Evolutionary conservation across 2,113 vertebrate genomes (phyloP), one percentile per base, ranked within the genome.

Genomic region (Reinhardtius hippoglossoides): DNA sequence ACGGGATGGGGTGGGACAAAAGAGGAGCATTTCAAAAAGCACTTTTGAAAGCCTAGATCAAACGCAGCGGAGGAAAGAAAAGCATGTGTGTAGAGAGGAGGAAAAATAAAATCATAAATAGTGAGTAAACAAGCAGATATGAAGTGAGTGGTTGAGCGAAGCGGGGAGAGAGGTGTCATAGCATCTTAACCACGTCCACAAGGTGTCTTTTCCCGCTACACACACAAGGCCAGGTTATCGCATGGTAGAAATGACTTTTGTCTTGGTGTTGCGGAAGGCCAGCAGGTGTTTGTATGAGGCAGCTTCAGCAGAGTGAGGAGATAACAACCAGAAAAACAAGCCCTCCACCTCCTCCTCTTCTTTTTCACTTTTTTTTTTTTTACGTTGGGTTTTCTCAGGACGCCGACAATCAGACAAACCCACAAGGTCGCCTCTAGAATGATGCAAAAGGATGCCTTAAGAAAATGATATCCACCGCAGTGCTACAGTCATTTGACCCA

Each of bases 241-340:
- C 69, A 20, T 26, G 60, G 76, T 54, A 84, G 68, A 57, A 79
- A 24, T 60, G 71, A 87, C 83, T 89, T 80, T 80, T 66, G 71
- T 76, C 63, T 48, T 31, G 71, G 76, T 84, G 71, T 58, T 78
- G 73, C 67, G 26, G 80, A 82, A 87, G 91, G 86, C 76, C 84
- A 80, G 90, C 89, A 91, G 92, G 91, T 93, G 92, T 92, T 89
- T 88, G 82, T 68, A 74, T 66, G 70, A 89, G 81, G 87, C 92
- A 92, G 89, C 84, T 89, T 56, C 21, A 61, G 80, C 81, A 84
- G 84, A 88, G 84, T 83, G 81, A 89, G 88, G 74, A 89, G 92
- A 92, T 91, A 94, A 92, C 87, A 84, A 73, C 74, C 70, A 71
- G 74, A 68, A 89, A 91, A 93, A 93, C 85, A 88, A 87, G 83